A percentile compares a stretch with the other conserved stretches of the same genome.
These are phyloP conservation scores for Coregonus clupeaformis DNA, from an alignment of 2,113 vertebrate genomes.

Conservation along the genomic window DNA sequence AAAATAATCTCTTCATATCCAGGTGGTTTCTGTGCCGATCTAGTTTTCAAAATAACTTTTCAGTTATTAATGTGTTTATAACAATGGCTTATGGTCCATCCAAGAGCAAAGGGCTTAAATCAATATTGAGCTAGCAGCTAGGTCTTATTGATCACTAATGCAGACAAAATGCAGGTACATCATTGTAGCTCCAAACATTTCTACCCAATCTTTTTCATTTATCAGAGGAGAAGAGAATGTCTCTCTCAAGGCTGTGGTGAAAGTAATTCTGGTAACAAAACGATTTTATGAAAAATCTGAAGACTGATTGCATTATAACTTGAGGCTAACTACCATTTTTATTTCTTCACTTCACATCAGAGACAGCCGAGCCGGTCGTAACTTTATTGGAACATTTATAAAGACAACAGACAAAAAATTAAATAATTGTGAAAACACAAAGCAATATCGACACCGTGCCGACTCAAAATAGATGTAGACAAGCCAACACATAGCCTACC, in stretches of 20 bases:
- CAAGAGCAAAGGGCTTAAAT: not conserved
- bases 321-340: conserved; percentile 20
- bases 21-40: not conserved
- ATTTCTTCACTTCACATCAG: conserved; percentile 1
- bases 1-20: not conserved
- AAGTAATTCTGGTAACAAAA: conserved; percentile 23
- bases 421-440: not conserved
- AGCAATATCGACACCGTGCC: not conserved
- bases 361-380: conserved; percentile 1
- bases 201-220: not conserved
- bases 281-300: conserved; percentile 34
- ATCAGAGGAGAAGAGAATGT: conserved; percentile 7
- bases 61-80: not conserved
- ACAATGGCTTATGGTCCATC: not conserved
- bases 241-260: conserved; percentile 33
- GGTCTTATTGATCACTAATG: not conserved
- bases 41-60: not conserved
- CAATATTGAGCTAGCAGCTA: not conserved
- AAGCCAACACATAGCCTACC: not conserved
- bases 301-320: conserved; percentile 10
- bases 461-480: not conserved
- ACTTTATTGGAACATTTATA: conserved; percentile 33
- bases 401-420: not conserved
- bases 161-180: not conserved
- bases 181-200: not conserved